phyloP scores from a whole-genome alignment of 2,888 invertebrate genomes.

The Malthinus flaveolus region DNA sequence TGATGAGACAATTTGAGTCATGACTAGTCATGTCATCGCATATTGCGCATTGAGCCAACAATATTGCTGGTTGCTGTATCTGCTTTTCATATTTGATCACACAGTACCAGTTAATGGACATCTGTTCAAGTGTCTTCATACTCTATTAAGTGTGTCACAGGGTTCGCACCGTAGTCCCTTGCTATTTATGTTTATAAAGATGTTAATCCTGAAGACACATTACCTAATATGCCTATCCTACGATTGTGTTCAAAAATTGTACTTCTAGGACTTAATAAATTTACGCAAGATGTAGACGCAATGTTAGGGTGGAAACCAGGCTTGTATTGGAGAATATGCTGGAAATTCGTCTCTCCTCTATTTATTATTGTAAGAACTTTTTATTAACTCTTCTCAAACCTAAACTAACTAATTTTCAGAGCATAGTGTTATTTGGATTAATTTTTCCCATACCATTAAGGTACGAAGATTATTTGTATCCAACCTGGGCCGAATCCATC shows the following conservation, averaged over 20 bases:
- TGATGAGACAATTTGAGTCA: no score
- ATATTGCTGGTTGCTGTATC: no score
- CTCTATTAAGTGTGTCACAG: no score
- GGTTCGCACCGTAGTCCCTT: no score
- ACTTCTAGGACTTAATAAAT: constrained; percentile 68
- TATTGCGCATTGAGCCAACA: no score
- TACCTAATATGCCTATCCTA: no score
- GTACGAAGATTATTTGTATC: constrained; percentile 71
- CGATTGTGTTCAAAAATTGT: neutral
- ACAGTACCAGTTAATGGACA: no score
- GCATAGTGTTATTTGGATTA: constrained; percentile 68
- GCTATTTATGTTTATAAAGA: no score
- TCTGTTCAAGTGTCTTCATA: no score
- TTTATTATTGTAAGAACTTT: constrained; percentile 72
- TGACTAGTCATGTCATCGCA: no score
- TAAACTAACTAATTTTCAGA: constrained; percentile 51
- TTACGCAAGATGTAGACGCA: constrained; percentile 76
- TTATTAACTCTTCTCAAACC: neutral
- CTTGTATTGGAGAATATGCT: constrained; percentile 80
- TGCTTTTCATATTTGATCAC: no score
- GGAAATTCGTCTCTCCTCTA: constrained; percentile 82
- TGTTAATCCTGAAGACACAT: no score
- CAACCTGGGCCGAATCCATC: constrained; percentile 70
- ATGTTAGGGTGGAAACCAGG: constrained; percentile 80
- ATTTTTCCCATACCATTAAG: constrained; percentile 67